Evolutionary conservation across 2,888 invertebrate species (phyloP), one percentile per base, ranked within the genome.

Genomic region (Sinopyrophorus schimmeli): DNA sequence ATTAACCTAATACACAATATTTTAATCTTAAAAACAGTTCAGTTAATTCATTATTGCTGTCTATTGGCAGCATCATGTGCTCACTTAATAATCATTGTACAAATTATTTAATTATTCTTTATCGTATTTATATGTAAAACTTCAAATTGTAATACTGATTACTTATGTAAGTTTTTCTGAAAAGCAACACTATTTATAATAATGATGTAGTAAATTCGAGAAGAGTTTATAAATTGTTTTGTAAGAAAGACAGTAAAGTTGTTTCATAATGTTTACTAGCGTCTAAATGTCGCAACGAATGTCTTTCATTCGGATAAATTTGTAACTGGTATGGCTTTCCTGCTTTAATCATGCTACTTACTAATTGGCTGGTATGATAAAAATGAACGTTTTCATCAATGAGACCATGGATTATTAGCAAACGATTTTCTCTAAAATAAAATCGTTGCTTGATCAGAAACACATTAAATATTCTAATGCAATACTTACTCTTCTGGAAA

Each of bases 301-400:
- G 99, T 55, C 99, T 80, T 72, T 99, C 99, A 56, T 90, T 90
- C 0, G 99, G 98, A 71, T 97, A 99, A 11, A 99, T 83, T 83
- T 97, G 89, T 52, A 94, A 74, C 62, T 93, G 85, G 71, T 98
- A 96, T 1, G 98, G 98, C 74, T 99, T 99, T 54, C 96, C 95
- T n/a, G 89, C 87, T 60, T 89, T 85, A 43, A 97, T 86, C 52
- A 99, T 80, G 46, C 89, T 88, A 55, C 91, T 89, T 14, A 99
- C 86, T 51, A 99, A 77, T 59, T 90, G 87, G 63, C 91, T 92
- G 7, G 96, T 95, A 74, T 99, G 99, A 61, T 88, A 87, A 74
- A 99, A 98, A 73, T 99, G 99, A 0, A 99, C 99, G 71, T 99
- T 99, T 74, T 99, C 99, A 72, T 99, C 99, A 44, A 95, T 94